A percentile compares a stretch with the other conserved stretches of the same genome.
Evolutionary conservation across 2,888 invertebrate genomes (phyloP).

Genomic region (Rhaphigaster nebulosa): DNA sequence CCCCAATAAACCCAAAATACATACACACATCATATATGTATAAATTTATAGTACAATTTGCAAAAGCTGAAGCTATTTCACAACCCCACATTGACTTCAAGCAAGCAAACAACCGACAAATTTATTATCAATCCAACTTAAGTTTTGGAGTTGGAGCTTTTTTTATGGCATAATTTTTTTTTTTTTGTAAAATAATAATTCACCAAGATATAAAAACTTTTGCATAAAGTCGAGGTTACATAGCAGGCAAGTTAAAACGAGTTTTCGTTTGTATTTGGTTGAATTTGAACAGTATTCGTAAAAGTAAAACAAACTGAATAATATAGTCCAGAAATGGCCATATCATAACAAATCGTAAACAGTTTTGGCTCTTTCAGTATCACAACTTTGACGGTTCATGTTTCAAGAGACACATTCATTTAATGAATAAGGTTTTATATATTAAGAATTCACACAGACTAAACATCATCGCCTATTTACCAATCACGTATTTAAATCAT

Average conservation of each 20-base stretch:
- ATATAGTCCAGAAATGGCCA: not conserved
- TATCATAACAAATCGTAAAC: not conserved
- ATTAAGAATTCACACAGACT: not conserved
- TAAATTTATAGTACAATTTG: constrained; percentile 57
- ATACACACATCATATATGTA: constrained; percentile 40
- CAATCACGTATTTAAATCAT: not conserved
- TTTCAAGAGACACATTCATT: not conserved
- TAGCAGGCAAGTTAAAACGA: not conserved
- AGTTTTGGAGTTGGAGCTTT: not conserved
- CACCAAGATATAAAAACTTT: not conserved
- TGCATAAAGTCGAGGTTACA: not conserved
- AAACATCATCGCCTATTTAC: not conserved
- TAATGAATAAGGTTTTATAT: not conserved
- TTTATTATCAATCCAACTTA: constrained; percentile 40
- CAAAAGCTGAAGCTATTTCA: constrained; percentile 64
- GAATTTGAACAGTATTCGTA: not conserved
- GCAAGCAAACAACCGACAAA: constrained; percentile 57
- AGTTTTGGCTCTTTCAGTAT: not conserved
- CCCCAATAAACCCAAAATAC: constrained; percentile 12
- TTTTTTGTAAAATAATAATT: not conserved
- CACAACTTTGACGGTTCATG: not conserved
- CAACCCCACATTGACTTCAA: constrained; percentile 62
- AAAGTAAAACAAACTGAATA: too few species aligned
- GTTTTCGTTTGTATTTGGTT: not conserved
- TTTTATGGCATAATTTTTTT: not conserved